Conservation (phyloP, 2,888 invertebrate genomes). For the Pheosia tremula region DNA sequence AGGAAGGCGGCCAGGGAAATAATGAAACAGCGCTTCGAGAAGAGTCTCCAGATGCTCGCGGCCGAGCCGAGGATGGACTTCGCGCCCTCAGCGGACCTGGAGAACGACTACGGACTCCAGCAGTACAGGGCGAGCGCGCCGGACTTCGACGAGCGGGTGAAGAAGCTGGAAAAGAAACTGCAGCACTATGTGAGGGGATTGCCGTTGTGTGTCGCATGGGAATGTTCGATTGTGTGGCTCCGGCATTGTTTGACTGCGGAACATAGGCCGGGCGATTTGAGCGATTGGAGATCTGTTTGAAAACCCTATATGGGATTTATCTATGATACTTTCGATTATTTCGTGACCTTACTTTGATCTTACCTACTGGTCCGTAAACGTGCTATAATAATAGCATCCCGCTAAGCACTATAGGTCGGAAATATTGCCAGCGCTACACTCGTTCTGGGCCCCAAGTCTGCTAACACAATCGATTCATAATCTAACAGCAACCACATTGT, state of each 20-base stretch:
- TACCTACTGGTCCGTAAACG: too few species aligned
- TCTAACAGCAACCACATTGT: too few species aligned
- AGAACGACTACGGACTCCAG: slow-evolving; percentile 92
- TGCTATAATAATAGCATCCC: too few species aligned
- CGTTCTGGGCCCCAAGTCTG: too few species aligned
- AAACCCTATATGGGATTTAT: too few species aligned
- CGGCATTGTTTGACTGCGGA: slow-evolving; percentile 3
- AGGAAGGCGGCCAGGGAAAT: slow-evolving; percentile 83
- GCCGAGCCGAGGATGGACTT: slow-evolving; percentile 87
- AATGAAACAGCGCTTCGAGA: slow-evolving; percentile 92
- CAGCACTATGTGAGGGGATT: slow-evolving; percentile 77
- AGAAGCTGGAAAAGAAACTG: slow-evolving; percentile 86
- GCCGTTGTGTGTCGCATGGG: slow-evolving; percentile 67
- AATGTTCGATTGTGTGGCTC: slow-evolving; percentile 33
- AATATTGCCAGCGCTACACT: too few species aligned
- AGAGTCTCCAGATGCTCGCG: slow-evolving; percentile 93
- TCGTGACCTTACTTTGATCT: too few species aligned
- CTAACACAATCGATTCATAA: too few species aligned
- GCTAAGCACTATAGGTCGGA: too few species aligned
- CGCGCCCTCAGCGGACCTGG: slow-evolving; percentile 87
- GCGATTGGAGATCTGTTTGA: slow-evolving; percentile 10
- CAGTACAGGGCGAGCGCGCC: slow-evolving; percentile 94
- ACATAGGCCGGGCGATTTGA: slow-evolving; percentile 2
- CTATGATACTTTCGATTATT: too few species aligned
- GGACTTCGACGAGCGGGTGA: slow-evolving; percentile 93